Percentiles rank a stretch among this genome's conserved stretches.
Evolutionary conservation across 2,113 vertebrate species (phyloP).

Genomic region (Aldabrachelys gigantea): DNA sequence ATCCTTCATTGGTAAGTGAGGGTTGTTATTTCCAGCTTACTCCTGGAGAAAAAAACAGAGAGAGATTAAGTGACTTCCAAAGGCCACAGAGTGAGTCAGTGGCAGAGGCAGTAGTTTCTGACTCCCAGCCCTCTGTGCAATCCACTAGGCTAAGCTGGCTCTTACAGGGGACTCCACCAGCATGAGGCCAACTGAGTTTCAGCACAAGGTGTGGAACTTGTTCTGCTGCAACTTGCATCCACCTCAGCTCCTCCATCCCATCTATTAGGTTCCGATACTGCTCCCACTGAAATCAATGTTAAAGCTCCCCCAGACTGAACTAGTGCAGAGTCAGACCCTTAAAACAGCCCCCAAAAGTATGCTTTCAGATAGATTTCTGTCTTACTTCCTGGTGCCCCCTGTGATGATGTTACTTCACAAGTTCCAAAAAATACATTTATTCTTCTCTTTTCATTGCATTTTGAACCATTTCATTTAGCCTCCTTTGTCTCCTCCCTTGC

Average conservation of each 20-base stretch:
- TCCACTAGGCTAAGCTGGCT: not conserved
- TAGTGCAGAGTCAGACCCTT: not conserved
- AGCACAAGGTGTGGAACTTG: too few relatives aligned
- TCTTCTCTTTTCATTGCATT: not conserved
- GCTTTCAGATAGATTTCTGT: too few relatives aligned
- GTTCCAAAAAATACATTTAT: not conserved
- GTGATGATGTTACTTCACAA: not conserved
- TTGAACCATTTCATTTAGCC: not conserved
- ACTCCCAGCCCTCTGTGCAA: not conserved
- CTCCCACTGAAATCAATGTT: too few relatives aligned
- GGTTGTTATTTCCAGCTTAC: conserved; percentile 48
- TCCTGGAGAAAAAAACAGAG: conserved; percentile 41
- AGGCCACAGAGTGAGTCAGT: not conserved
- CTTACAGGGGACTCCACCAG: too few relatives aligned
- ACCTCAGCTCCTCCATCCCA: not conserved
- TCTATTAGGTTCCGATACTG: not conserved
- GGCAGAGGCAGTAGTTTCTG: not conserved
- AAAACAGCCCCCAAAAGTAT: not conserved
- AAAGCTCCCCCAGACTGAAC: too few relatives aligned
- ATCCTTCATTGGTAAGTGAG: not conserved
- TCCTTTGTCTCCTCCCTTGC: not conserved
- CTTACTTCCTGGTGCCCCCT: not conserved
- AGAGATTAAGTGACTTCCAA: conserved; percentile 38
- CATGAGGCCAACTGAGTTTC: too few relatives aligned
- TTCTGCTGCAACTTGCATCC: not conserved